Base-by-base conservation (phyloP, 1,140 invertebrate species). In the Philotrypesis tridentata region DNA sequence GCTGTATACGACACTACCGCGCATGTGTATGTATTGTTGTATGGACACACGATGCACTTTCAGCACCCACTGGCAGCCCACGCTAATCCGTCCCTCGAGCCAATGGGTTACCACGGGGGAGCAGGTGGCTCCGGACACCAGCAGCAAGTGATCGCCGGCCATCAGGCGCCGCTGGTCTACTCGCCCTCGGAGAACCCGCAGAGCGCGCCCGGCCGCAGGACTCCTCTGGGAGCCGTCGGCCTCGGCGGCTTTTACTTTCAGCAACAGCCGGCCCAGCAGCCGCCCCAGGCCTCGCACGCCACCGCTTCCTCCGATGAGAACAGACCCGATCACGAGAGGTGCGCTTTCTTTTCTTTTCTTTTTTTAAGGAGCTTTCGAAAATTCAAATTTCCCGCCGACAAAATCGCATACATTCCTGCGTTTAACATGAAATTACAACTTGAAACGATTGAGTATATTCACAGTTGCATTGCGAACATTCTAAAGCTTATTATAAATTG, bases 181-280 rank as follows among this genome's bases (percentile, higher is more conserved):
- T 89, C 89, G 83, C 92, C 93, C 0, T 92, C 92, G 67, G 93
- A 93, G 80, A 93, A 91, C 87, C 93, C 92, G 80, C 93, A 92
- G 85, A 93, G 91, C 87, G 93, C 95, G 79, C 95, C 95, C n/a
- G 95, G 95, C 27, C 89, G 95, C 83, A 92, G 96, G 83, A 97
- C 96, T 79, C 96, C 96, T 25, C 88, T 97, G 71, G 95, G 96
- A 9, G 94, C 96, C n/a, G 96, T 97, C 7, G 96, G 96, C 17
- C 92, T 97, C 8, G 95, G 96, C 27, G 96, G 96, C 21, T 96
- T 96, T 89, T 96, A 96, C 90, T 94, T 94, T 86, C 93, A 94
- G 90, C 91, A 94, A 85, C 92, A 93, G 85, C 93, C 91, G 0
- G 33, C 71, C 0, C 92, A 93, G 84, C 93, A 91, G 0, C 90